These are phyloP conservation scores for Proales similis DNA, from an alignment of 1,140 invertebrate genomes.

Conservation along the genomic window DNA sequence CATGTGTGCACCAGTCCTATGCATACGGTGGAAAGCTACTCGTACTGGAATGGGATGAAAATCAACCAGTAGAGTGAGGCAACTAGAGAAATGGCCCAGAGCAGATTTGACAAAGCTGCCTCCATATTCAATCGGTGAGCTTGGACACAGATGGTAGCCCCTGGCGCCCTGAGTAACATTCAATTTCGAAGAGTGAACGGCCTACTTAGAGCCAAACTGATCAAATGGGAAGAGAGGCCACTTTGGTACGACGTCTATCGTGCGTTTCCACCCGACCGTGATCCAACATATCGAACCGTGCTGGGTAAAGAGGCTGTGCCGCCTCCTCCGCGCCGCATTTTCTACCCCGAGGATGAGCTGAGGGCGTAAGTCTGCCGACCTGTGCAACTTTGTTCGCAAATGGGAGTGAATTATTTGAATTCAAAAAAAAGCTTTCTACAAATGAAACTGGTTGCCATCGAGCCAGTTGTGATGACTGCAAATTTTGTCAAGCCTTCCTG, in stretches of 20 bases:
- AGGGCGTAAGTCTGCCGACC: slow-evolving; percentile 66
- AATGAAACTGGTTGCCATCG: slow-evolving; percentile 18
- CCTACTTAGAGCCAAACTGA: slow-evolving; percentile 63
- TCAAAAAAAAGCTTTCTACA: slow-evolving; percentile 14
- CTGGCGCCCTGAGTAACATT: neutral
- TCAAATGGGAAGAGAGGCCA: slow-evolving; percentile 67
- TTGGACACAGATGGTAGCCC: neutral
- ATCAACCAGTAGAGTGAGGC: too few relatives aligned
- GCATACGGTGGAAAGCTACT: too few relatives aligned
- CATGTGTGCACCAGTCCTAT: too few relatives aligned
- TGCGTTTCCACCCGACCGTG: slow-evolving; percentile 70
- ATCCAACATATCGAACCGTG: slow-evolving; percentile 63
- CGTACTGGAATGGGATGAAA: too few relatives aligned
- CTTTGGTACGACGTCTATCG: slow-evolving; percentile 78
- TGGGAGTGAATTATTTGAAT: neutral
- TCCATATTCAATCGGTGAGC: slow-evolving; percentile 24
- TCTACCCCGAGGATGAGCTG: slow-evolving; percentile 73
- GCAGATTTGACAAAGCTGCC: slow-evolving; percentile 31
- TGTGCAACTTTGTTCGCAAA: neutral
- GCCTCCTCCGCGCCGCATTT: slow-evolving; percentile 57
- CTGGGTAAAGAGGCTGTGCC: slow-evolving; percentile 56
- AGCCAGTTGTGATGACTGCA: slow-evolving; percentile 15
- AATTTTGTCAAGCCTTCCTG: slow-evolving; percentile 6
- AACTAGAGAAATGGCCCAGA: slow-evolving; percentile 31
- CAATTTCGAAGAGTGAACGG: slow-evolving; percentile 61